Evolutionary conservation across 2,113 vertebrate species (phyloP), one percentile per base, ranked within the genome.

Genomic region (Ochotona curzoniae): DNA sequence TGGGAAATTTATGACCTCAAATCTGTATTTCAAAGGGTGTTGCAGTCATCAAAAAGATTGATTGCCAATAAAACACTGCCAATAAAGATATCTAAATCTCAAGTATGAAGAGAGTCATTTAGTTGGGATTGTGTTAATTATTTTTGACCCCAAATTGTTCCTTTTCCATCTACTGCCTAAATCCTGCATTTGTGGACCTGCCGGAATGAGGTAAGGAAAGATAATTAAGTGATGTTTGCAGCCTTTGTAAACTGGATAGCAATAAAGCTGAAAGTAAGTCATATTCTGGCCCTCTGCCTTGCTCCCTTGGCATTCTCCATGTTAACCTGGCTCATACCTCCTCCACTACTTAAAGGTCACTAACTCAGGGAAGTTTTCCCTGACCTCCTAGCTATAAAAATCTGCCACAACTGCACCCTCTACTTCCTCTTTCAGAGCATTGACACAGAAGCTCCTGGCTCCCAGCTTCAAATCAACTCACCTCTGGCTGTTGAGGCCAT

Each of bases 381-480:
- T 90, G 95, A 93, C 95, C 91, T 92, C 54, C 85, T 21, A 83
- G 91, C 35, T 83, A 80, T 92, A 86, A 92, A 94, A 86, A 70
- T 63, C 25, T 54, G 32, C 66, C 26, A 5, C 69, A 71, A n/a
- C 49, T 87, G 61, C 25, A 76, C 81, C 66, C 44, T 51, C 25
- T 28, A 86, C 70, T 93, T 96, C 71, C 87, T 91, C 80, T 94
- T 83, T 83, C 54, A 73, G 87, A 95, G 69, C 20, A 26, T 51
- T 44, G 38, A 44, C 38, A 44, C 38, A 44, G 38, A 44, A 44
- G 38, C 38, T 44, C 38, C 38, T 44, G 38, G 38, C 38, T 4
- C 38, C 38, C 38, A 6, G 38, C 38, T 44, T 44, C 38, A 44
- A 44, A 44, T 44, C 38, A 44, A 44, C 38, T 44, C 38, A 44